These are phyloP conservation scores for Chelon auratus DNA, from an alignment of 2,797 vertebrate species.

Conservation along the genomic window DNA sequence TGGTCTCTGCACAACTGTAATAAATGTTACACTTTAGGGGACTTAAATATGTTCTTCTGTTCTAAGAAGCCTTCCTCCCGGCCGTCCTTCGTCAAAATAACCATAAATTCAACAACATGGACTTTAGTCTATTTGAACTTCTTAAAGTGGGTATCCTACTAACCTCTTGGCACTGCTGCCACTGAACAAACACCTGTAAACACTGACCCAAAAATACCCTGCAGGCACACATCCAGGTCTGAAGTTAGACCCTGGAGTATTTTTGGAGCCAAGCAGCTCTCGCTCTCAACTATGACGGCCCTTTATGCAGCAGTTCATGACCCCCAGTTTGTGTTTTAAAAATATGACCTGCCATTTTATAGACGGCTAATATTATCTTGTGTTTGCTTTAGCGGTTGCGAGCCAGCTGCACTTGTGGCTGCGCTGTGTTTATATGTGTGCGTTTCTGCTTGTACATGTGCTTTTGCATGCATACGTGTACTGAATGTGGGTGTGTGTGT, in stretches of 20 bases:
- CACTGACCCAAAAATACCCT: slow-evolving; percentile 75
- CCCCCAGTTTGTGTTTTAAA: slow-evolving; percentile 70
- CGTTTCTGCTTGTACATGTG: slow-evolving; percentile 46
- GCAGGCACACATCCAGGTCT: slow-evolving; percentile 73
- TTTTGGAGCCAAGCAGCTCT: slow-evolving; percentile 68
- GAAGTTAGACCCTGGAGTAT: slow-evolving; percentile 67
- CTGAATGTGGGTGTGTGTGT: slow-evolving; percentile 14
- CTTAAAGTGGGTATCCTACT: slow-evolving; percentile 77
- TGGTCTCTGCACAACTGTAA: slow-evolving; percentile 18
- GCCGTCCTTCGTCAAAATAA: slow-evolving; percentile 60
- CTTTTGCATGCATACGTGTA: slow-evolving; percentile 23
- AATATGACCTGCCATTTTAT: slow-evolving; percentile 76
- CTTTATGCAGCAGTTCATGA: slow-evolving; percentile 79
- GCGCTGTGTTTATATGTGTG: slow-evolving; percentile 45
- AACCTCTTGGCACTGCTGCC: slow-evolving; percentile 71
- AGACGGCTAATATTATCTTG: slow-evolving; percentile 73
- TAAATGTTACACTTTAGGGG: slow-evolving; percentile 6
- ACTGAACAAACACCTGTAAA: slow-evolving; percentile 77
- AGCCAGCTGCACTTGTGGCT: slow-evolving; percentile 54
- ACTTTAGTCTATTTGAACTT: slow-evolving; percentile 72
- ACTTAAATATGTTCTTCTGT: slow-evolving; percentile 36
- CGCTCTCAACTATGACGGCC: slow-evolving; percentile 65
- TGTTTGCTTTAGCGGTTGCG: slow-evolving; percentile 69
- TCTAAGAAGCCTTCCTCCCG: slow-evolving; percentile 24
- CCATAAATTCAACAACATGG: slow-evolving; percentile 66